These are phyloP conservation scores for Lophius americanus DNA, from an alignment of 2,797 vertebrate genomes.

Conservation along the genomic window DNA sequence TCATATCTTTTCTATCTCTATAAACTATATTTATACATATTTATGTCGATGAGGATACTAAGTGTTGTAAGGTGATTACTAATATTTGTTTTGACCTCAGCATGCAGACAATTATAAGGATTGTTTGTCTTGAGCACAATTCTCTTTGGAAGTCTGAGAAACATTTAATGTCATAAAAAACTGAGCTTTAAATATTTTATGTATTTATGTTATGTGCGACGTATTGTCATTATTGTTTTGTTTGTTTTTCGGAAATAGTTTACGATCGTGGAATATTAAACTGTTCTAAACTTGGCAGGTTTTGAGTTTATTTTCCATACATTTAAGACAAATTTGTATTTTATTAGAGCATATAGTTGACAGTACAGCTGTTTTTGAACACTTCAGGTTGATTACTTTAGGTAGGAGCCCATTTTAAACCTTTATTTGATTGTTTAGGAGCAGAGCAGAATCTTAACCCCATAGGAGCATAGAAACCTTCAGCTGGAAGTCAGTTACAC, in stretches of 20 bases:
- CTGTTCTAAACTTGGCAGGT: background rate
- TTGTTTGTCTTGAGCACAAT: constrained; percentile 77
- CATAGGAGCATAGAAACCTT: too few species aligned
- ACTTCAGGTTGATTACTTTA: background rate
- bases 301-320: background rate
- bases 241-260: constrained; percentile 3
- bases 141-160: constrained; percentile 73
- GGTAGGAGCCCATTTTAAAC: background rate
- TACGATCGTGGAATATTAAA: constrained; percentile 8
- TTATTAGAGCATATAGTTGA: background rate
- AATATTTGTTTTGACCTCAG: constrained; percentile 89
- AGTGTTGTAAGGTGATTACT: constrained; percentile 85
- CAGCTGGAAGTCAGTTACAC: too few species aligned
- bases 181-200: constrained; percentile 76
- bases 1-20: constrained; percentile 81
- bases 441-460: background rate
- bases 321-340: background rate
- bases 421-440: background rate
- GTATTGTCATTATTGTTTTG: constrained; percentile 19
- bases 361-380: background rate
- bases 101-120: constrained; percentile 81
- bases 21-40: constrained; percentile 74
- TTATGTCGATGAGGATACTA: constrained; percentile 60
- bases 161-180: constrained; percentile 56
- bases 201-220: constrained; percentile 37